These are phyloP conservation scores for Autographa gamma DNA, from an alignment of 2,888 invertebrate species.

Conservation along the genomic window DNA sequence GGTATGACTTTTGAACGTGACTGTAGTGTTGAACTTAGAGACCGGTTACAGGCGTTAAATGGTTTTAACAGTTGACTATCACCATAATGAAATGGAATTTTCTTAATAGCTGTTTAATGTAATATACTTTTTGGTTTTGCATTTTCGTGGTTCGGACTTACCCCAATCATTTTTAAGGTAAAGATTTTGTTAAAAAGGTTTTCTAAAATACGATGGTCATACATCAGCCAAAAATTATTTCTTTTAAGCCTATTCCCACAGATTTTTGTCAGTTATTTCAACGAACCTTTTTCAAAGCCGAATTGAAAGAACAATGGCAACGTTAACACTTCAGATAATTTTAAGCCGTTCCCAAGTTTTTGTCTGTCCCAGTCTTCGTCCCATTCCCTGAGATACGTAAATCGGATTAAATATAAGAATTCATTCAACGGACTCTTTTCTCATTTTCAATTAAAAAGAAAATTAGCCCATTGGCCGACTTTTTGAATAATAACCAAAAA, in stretches of 20 bases:
- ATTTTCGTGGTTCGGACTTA: no score
- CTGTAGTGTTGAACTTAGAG: background rate
- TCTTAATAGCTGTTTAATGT: no score
- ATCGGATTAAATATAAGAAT: constrained; percentile 38
- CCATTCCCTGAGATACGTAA: constrained; percentile 16
- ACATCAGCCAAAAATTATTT: background rate
- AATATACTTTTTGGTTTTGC: background rate
- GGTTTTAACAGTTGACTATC: background rate
- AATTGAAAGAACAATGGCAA: constrained; percentile 24
- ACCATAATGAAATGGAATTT: background rate
- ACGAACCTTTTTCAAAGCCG: constrained; percentile 11
- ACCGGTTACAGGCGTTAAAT: background rate
- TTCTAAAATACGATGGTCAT: background rate
- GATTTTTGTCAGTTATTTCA: constrained; percentile 13
- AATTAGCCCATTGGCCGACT: constrained; percentile 19
- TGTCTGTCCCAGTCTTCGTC: constrained; percentile 7
- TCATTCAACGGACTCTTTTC: constrained; percentile 15
- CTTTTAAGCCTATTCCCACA: background rate
- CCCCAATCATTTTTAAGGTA: no score
- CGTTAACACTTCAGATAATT: constrained; percentile 30
- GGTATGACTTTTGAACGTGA: constrained; percentile 5
- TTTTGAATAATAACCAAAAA: constrained; percentile 15
- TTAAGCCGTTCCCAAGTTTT: constrained; percentile 28
- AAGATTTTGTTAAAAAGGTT: no score
- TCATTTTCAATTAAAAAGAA: constrained; percentile 35